A percentile compares a stretch with the other conserved stretches of the same genome.
Conservation (phyloP, 2,888 invertebrate species). For the Ophion costatus region DNA sequence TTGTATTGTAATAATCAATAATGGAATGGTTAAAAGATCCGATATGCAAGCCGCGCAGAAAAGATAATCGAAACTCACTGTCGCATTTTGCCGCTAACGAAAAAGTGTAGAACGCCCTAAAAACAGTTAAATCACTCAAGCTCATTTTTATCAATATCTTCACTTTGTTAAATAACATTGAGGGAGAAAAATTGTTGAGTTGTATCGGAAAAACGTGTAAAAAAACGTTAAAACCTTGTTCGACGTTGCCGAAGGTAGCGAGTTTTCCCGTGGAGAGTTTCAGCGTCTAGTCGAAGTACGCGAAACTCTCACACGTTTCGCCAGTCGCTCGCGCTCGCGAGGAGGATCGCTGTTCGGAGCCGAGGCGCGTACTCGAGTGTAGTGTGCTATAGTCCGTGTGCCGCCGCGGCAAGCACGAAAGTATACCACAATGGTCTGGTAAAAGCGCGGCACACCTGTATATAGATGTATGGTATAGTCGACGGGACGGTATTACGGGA, state of each 20-base stretch:
- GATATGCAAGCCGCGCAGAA: too few relatives aligned
- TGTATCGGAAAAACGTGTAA: too few relatives aligned
- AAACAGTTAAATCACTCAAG: too few relatives aligned
- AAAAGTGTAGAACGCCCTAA: too few relatives aligned
- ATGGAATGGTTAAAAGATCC: too few relatives aligned
- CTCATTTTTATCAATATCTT: too few relatives aligned
- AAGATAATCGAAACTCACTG: too few relatives aligned
- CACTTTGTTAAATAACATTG: too few relatives aligned
- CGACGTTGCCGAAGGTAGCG: neutral
- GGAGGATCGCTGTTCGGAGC: neutral
- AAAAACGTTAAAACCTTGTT: too few relatives aligned
- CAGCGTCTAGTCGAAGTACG: constrained; percentile 2
- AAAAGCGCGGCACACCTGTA: neutral
- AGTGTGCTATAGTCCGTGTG: neutral
- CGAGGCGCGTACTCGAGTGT: neutral
- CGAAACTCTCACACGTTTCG: constrained; percentile 16
- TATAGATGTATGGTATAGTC: neutral
- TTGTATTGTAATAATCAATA: too few relatives aligned
- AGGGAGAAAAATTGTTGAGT: too few relatives aligned
- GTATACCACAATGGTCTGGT: constrained; percentile 8
- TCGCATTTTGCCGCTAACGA: too few relatives aligned
- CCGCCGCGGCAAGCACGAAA: neutral
- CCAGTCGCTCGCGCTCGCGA: neutral
- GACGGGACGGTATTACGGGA: constrained; percentile 19
- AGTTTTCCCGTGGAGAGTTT: neutral